Percentiles rank a stretch among this genome's conserved stretches.
These are phyloP conservation scores for Mesopsocus fuscifrons DNA, from an alignment of 2,888 invertebrate genomes.

Conservation along the genomic window DNA sequence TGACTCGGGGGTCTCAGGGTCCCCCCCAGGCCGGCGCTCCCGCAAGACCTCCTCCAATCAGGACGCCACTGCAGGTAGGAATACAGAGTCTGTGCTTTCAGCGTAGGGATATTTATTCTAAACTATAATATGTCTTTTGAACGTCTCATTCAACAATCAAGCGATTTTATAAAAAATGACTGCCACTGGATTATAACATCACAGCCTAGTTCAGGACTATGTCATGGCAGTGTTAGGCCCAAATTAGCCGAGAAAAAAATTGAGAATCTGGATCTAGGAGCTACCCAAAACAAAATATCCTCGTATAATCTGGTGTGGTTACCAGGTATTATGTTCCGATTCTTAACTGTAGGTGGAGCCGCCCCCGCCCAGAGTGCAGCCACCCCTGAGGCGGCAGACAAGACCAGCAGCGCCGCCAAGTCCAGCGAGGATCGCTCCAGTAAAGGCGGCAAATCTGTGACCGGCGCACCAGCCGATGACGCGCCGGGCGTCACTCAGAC, in stretches of 20 bases:
- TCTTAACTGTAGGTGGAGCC: no score
- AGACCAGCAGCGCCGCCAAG: background rate
- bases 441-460: slow-evolving; percentile 4
- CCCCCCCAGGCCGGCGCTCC: slow-evolving; percentile 17
- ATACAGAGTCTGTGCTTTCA: no score
- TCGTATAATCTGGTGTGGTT: no score
- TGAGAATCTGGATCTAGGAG: background rate
- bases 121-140: no score
- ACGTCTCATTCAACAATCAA: background rate
- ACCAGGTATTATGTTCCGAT: no score
- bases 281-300: no score
- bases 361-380: background rate
- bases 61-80: slow-evolving; percentile 20
- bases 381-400: background rate
- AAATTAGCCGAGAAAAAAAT: no score
- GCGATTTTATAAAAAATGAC: background rate
- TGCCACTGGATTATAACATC: no score
- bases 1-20: background rate
- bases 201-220: no score
- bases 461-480: background rate
- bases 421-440: slow-evolving; percentile 1
- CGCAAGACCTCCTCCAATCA: slow-evolving; percentile 24
- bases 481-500: background rate
- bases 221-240: no score
- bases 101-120: no score